Percentiles rank a stretch among this genome's conserved stretches.
Conservation (phyloP, 2,888 invertebrate species). For the Rhagium mordax region DNA sequence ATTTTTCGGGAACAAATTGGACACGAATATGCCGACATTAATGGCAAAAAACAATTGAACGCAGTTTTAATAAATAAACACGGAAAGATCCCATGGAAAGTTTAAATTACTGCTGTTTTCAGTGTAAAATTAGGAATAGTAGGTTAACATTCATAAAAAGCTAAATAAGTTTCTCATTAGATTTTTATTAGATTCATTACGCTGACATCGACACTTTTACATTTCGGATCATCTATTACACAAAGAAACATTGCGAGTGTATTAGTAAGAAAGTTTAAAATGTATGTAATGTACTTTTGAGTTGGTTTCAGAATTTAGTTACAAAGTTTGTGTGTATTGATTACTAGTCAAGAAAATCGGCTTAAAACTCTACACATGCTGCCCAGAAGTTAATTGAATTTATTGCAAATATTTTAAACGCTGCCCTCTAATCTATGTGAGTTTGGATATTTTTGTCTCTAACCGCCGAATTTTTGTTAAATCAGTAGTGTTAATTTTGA, state of each 20-base stretch:
- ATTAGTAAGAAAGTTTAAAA: neutral
- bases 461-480: too few species aligned
- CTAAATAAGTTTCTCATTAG: neutral
- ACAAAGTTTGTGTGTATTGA: too few species aligned
- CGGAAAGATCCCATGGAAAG: neutral
- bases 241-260: neutral
- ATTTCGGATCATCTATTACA: neutral
- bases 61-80: neutral
- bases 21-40: neutral
- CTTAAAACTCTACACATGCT: too few species aligned
- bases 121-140: neutral
- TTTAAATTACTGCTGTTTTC: neutral
- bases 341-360: too few species aligned
- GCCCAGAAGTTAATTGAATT: too few species aligned
- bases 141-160: neutral
- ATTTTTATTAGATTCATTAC: neutral
- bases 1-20: neutral
- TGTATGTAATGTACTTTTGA: neutral
- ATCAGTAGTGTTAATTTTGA: too few species aligned
- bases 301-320: too few species aligned
- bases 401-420: too few species aligned
- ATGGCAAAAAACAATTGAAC: neutral
- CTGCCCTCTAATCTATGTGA: too few species aligned
- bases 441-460: too few species aligned
- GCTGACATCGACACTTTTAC: neutral